phyloP scores from a whole-genome alignment of 2,888 invertebrate species.

The Chymomyza caudatula region DNA sequence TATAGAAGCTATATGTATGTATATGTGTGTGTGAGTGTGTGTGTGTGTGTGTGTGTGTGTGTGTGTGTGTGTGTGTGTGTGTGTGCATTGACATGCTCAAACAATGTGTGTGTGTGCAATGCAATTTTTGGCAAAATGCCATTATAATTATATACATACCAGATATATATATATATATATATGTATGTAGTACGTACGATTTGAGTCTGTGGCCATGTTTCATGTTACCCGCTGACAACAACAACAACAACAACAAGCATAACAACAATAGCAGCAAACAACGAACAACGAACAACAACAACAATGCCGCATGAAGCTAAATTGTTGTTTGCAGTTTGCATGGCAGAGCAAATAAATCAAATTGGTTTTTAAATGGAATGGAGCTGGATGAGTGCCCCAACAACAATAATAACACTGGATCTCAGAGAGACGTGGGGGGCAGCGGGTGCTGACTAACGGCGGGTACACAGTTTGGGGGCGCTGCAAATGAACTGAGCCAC shows the following conservation, averaged over 20 bases:
- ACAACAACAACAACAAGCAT: constrained; percentile 15
- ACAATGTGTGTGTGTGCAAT: neutral
- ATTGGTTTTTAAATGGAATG: constrained; percentile 43
- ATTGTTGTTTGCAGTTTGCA: constrained; percentile 22
- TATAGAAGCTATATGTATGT: no score
- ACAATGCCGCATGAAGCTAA: constrained; percentile 6
- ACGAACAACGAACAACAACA: constrained; percentile 13
- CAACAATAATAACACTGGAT: no score
- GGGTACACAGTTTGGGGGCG: neutral
- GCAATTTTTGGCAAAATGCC: constrained; percentile 64
- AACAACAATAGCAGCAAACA: constrained; percentile 18
- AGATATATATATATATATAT: neutral
- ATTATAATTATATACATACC: constrained; percentile 61
- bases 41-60: constrained; percentile 11
- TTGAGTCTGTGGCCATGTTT: constrained; percentile 10
- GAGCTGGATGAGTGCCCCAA: neutral
- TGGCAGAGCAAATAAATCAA: constrained; percentile 54
- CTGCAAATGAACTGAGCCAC: constrained; percentile 1
- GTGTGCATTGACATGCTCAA: neutral
- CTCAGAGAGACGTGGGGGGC: neutral
- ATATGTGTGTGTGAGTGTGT: neutral
- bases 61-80: constrained; percentile 22
- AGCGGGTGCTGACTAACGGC: no score
- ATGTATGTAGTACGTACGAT: neutral
- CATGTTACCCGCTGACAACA: constrained; percentile 14